A percentile compares a stretch with the other conserved stretches of the same genome.
These are phyloP conservation scores for Oryzias dopingdopingensis DNA, from an alignment of 2,797 vertebrate genomes.

Conservation along the genomic window DNA sequence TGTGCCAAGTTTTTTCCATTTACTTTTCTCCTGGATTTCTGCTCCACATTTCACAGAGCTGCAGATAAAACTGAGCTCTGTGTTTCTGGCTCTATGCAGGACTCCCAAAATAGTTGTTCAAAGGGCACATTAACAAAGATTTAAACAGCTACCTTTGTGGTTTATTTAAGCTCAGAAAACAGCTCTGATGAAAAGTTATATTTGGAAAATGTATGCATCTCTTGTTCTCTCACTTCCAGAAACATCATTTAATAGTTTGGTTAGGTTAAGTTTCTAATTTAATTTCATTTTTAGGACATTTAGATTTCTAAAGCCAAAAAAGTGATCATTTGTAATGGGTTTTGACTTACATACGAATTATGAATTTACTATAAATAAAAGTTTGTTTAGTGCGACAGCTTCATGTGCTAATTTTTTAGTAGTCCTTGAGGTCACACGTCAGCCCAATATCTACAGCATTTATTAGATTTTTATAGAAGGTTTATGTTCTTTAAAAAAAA, in stretches of 20 bases:
- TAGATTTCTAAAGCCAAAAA: constrained; percentile 2
- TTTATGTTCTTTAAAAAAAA: too few species aligned
- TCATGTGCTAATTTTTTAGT: too few species aligned
- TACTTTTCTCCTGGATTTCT: constrained; percentile 16
- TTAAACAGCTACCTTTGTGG: constrained; percentile 51
- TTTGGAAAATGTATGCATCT: not conserved
- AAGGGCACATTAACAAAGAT: constrained; percentile 57
- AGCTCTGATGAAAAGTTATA: constrained; percentile 30
- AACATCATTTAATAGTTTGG: constrained; percentile 23
- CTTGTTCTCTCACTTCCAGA: constrained; percentile 30
- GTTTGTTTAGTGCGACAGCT: too few species aligned
- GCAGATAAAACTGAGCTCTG: constrained; percentile 37
- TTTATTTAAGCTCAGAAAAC: constrained; percentile 42
- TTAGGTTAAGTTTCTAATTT: constrained; percentile 54
- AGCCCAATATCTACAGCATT: too few species aligned
- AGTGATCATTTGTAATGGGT: too few species aligned
- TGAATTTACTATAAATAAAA: too few species aligned
- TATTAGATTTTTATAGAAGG: too few species aligned
- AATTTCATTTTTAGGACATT: constrained; percentile 37
- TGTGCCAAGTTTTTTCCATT: constrained; percentile 16
- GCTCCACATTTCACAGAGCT: constrained; percentile 24
- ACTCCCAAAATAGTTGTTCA: constrained; percentile 33
- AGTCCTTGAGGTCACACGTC: too few species aligned
- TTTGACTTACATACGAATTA: too few species aligned
- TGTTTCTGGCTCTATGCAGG: constrained; percentile 26